Conservation (phyloP, 2,113 vertebrate genomes). For the Plestiodon gilberti region DNA sequence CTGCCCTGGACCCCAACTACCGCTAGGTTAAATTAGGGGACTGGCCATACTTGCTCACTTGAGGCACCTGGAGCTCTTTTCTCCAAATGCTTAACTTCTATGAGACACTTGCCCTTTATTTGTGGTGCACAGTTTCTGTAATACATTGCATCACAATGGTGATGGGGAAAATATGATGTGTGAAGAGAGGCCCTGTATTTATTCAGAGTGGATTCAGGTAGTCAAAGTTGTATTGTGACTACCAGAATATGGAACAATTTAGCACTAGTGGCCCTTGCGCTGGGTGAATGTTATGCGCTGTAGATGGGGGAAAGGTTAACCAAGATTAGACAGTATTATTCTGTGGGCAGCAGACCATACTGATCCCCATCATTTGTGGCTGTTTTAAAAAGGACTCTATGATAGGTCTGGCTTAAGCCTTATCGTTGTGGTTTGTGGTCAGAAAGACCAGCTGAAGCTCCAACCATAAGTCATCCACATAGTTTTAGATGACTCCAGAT, state of each 20-base stretch:
- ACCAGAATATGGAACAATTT: background rate
- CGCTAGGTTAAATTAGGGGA: too few relatives aligned
- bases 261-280: background rate
- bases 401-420: conserved; percentile 53
- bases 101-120: too few relatives aligned
- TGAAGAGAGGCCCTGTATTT: background rate
- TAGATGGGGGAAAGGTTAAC: conserved; percentile 42
- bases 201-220: background rate
- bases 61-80: too few relatives aligned
- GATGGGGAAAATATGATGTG: background rate
- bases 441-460: conserved; percentile 35
- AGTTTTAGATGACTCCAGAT: conserved; percentile 26
- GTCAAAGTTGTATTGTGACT: background rate
- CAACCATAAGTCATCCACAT: conserved; percentile 35
- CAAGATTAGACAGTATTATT: conserved; percentile 56
- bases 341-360: conserved; percentile 60
- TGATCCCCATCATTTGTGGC: conserved; percentile 68
- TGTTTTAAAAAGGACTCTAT: conserved; percentile 48
- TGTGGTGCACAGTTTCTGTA: background rate
- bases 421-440: conserved; percentile 74
- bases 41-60: too few relatives aligned
- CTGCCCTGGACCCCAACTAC: too few relatives aligned
- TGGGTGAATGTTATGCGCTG: conserved; percentile 1
- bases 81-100: too few relatives aligned
- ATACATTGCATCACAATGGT: background rate